Percentiles rank a stretch among this genome's conserved stretches.
phyloP scores from a whole-genome alignment of 2,797 vertebrate genomes.

The Hyperoplus immaculatus region DNA sequence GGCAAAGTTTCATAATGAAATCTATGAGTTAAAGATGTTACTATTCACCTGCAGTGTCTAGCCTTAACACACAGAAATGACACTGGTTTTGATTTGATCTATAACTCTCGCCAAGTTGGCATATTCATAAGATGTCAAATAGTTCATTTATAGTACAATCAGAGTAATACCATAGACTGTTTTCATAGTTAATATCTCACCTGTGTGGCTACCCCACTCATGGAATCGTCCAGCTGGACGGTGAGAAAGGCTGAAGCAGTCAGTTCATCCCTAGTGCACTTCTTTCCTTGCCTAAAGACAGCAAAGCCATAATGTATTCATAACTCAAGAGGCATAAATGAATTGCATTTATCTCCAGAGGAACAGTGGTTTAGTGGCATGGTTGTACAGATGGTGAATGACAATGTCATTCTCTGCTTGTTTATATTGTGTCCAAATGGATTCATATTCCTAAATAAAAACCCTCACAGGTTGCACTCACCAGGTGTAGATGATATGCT shows the following conservation, averaged over 20 bases:
- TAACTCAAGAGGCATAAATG: neutral
- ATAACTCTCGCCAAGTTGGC: neutral
- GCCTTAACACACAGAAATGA: neutral
- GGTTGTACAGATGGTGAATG: neutral
- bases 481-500: slow-evolving; percentile 87
- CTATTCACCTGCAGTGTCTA: no score
- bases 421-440: no score
- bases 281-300: slow-evolving; percentile 83
- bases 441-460: no score
- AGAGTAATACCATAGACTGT: neutral
- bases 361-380: neutral
- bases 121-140: neutral
- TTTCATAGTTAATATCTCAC: slow-evolving; percentile 57
- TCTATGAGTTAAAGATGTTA: no score
- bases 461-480: slow-evolving; percentile 49
- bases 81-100: neutral
- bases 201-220: slow-evolving; percentile 83
- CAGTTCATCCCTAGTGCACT: slow-evolving; percentile 79
- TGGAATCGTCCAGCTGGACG: slow-evolving; percentile 78
- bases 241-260: slow-evolving; percentile 82
- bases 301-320: neutral
- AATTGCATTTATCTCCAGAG: neutral
- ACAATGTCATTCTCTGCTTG: no score
- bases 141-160: neutral
- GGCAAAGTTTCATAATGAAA: no score